phyloP scores from a whole-genome alignment of 2,888 invertebrate genomes.

The Eledona agricola region DNA sequence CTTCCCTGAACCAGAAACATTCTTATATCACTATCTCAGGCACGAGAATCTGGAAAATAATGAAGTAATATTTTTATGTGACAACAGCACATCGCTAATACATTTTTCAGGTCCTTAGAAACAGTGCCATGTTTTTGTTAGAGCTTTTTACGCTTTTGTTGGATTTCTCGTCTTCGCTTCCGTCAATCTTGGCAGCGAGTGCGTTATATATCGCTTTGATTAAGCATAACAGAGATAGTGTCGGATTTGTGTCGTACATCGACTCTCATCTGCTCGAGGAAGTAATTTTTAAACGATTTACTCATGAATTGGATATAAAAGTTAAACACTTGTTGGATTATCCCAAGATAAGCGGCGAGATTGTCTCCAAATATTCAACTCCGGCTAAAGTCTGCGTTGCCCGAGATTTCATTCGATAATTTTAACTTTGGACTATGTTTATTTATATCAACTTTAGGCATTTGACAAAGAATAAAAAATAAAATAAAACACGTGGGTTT shows the following conservation, averaged over 20 bases:
- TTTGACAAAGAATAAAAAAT: no score
- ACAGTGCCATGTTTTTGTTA: conserved; percentile 13
- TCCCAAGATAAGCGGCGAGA: not conserved
- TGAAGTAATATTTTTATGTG: no score
- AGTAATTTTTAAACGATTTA: not conserved
- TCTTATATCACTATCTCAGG: conserved; percentile 9
- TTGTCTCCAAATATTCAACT: conserved; percentile 13
- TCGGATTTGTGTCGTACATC: not conserved
- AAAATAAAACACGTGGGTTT: no score
- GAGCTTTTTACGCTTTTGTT: conserved; percentile 8
- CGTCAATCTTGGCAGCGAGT: conserved; percentile 3
- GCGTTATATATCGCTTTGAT: conserved; percentile 3
- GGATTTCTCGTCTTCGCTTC: conserved; percentile 4
- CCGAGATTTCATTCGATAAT: not conserved
- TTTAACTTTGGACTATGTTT: no score
- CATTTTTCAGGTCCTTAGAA: conserved; percentile 3
- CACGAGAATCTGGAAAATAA: conserved; percentile 3
- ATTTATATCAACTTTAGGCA: no score
- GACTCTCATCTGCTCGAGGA: not conserved
- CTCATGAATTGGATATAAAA: not conserved
- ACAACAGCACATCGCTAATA: no score
- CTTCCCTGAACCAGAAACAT: conserved; percentile 4
- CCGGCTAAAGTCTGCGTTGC: conserved; percentile 1
- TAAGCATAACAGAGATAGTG: conserved; percentile 1
- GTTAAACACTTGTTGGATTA: conserved; percentile 5